Conservation (phyloP, 2,113 vertebrate genomes). For the Osmerus mordax region DNA sequence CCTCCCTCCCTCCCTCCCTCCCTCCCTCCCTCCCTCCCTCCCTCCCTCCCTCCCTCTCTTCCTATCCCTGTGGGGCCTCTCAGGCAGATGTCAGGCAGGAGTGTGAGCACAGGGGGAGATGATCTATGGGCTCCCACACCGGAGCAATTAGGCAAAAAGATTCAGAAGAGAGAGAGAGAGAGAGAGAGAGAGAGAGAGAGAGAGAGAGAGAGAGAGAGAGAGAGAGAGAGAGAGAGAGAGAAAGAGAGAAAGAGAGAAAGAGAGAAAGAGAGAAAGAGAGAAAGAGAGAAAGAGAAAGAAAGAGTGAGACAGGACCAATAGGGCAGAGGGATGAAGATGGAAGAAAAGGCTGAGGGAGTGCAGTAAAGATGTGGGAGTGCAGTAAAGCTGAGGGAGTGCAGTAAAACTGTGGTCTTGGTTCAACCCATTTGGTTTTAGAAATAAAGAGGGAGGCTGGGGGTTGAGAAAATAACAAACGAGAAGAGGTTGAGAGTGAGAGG, state of each 20-base stretch:
- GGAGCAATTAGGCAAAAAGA: constrained; percentile 56
- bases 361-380: background rate
- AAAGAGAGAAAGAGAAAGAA: constrained; percentile 1
- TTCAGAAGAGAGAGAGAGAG: background rate
- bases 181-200: background rate
- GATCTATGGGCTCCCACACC: constrained; percentile 53
- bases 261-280: background rate
- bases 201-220: background rate
- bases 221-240: constrained; percentile 3
- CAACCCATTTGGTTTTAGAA: too few relatives aligned
- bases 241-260: background rate
- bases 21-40: constrained; percentile 19
- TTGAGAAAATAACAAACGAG: background rate
- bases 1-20: background rate
- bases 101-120: constrained; percentile 54
- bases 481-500: background rate
- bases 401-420: too few relatives aligned
- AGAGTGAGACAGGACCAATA: constrained; percentile 3
- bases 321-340: background rate
- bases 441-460: background rate
- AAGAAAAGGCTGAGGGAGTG: background rate
- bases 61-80: constrained; percentile 35
- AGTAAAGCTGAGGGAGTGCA: background rate
- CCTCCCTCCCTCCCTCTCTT: background rate
- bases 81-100: constrained; percentile 54